These are phyloP conservation scores for Columba guinea DNA, from an alignment of 2,797 vertebrate genomes.

Conservation along the genomic window DNA sequence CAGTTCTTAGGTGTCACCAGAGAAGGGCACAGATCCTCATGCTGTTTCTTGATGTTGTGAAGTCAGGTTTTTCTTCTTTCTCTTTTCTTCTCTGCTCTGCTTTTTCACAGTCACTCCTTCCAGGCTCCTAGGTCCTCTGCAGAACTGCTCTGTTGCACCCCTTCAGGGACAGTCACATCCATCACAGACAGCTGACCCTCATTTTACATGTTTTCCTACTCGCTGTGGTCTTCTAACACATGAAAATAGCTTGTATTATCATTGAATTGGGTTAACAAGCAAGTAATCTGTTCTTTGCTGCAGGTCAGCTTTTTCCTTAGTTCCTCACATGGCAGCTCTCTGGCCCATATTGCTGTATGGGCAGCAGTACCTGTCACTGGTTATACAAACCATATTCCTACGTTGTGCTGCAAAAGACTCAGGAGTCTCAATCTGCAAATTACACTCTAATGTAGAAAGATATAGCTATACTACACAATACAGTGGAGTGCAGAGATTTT, in stretches of 20 bases:
- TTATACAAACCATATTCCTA: neutral
- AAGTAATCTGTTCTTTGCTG: neutral
- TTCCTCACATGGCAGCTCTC: neutral
- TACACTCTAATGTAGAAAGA: neutral
- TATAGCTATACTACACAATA: fast-evolving
- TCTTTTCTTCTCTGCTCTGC: neutral
- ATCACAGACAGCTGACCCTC: neutral
- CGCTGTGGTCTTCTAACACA: neutral
- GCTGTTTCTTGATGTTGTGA: neutral
- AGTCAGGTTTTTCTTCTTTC: neutral
- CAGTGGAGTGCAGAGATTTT: neutral
- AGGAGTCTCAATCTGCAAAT: neutral
- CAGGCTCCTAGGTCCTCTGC: neutral
- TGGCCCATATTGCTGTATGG: neutral
- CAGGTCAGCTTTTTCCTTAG: neutral
- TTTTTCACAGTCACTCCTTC: neutral
- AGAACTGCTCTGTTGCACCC: neutral
- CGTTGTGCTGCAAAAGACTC: neutral
- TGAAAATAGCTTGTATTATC: neutral
- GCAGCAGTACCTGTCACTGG: neutral
- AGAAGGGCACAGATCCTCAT: neutral
- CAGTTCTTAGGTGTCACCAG: neutral
- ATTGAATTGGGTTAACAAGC: neutral
- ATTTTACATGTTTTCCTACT: neutral
- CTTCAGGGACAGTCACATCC: neutral